A percentile compares a stretch with the other conserved stretches of the same genome.
These are phyloP conservation scores for Anoplopoma fimbria DNA, from an alignment of 2,113 vertebrate genomes.

Conservation along the genomic window DNA sequence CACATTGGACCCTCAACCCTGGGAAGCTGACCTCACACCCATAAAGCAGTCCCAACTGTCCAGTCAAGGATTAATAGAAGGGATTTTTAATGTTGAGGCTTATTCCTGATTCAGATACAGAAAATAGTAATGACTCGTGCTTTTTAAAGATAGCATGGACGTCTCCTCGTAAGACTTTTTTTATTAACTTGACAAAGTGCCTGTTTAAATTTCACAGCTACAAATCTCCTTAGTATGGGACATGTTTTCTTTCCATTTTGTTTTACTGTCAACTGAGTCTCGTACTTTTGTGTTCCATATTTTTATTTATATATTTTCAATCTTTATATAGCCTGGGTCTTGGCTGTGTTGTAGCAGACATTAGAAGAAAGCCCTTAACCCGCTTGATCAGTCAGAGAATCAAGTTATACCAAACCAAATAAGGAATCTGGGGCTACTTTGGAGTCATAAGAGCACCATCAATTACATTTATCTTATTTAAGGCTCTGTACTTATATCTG, in stretches of 20 bases:
- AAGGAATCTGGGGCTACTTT: neutral
- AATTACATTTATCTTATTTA: neutral
- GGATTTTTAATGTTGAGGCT: slow-evolving; percentile 26
- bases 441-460: neutral
- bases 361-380: neutral
- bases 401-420: neutral
- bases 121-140: neutral
- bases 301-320: neutral
- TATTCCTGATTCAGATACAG: slow-evolving; percentile 2
- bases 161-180: neutral
- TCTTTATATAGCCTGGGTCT: neutral
- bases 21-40: slow-evolving; percentile 77
- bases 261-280: neutral
- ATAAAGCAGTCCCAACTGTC: slow-evolving; percentile 66
- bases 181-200: neutral
- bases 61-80: slow-evolving; percentile 33
- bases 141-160: neutral
- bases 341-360: neutral
- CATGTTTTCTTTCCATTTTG: neutral
- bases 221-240: too few relatives aligned
- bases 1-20: slow-evolving; percentile 65
- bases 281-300: neutral
- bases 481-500: neutral
- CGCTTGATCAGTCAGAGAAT: neutral
- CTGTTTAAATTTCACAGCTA: neutral